Base-by-base conservation (phyloP, 2,113 vertebrate genomes). In the Centrocercus urophasianus region DNA sequence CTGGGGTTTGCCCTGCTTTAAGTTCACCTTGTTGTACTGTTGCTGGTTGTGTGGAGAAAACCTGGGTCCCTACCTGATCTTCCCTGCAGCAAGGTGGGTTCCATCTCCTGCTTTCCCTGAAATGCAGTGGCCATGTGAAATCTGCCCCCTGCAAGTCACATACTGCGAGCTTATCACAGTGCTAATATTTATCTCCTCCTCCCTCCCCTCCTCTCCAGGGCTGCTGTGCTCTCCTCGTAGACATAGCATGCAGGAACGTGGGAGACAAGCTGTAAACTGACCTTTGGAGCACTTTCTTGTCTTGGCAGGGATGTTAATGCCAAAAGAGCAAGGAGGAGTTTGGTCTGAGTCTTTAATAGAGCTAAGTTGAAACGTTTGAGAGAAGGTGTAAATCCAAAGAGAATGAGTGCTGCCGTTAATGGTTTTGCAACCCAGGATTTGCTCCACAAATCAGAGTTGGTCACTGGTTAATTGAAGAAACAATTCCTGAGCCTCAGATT, bases 201-300 rank as follows among this genome's bases (percentile, higher is more conserved):
- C 14, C 36, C 14, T 30, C 79, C 13, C 12, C 1, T 67, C 73
- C 83, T 27, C 38, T 21, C 43, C 83, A 28, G 78, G 57, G 77
- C 74, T 91, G 63, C 57, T 81, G 66, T 54, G 80, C 77, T 79
- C 38, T 83, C 43, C 76, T 76, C 61, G 38, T 54, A 70, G 61
- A 66, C 34, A 50, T 34, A 22, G 48, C 28, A 38, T 91, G 43
- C 32, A 57, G 52, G 52, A 27, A 81, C 74, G 64, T 78, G 83
- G 66, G 77, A 80, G 22, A 47, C 40, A 72, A 75, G 81, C 77
- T 42, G 50, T 65, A 79, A 86, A 79, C 8, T 97, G 95, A 94
- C 96, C 96, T 97, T 84, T 95, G 96, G 59, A 57, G 82, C 89
- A 75, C 82, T 96, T 85, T 59, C 25, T 75, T 92, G 56, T 64